Conservation (phyloP, 2,888 invertebrate genomes). For the Lepidochitona cinerea region DNA sequence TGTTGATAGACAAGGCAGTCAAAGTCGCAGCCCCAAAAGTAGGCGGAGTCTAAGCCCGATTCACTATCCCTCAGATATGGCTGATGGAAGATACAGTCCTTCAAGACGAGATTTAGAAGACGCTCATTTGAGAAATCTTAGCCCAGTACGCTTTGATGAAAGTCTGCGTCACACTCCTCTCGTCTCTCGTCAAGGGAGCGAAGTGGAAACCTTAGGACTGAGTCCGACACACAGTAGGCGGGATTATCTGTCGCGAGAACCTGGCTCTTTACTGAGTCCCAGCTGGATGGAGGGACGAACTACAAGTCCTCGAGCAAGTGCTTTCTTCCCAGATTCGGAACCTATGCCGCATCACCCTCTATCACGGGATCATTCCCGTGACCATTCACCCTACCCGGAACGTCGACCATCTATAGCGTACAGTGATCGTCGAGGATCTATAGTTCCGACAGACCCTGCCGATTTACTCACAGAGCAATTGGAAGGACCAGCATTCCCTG, state of each 20-base stretch:
- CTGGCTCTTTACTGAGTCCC: slow-evolving; percentile 49
- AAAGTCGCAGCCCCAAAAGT: slow-evolving; percentile 11
- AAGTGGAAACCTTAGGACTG: slow-evolving; percentile 52
- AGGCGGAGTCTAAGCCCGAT: neutral
- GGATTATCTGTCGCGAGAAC: slow-evolving; percentile 32
- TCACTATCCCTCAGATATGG: neutral
- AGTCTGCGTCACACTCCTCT: slow-evolving; percentile 47
- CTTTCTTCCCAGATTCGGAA: slow-evolving; percentile 60
- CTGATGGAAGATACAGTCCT: slow-evolving; percentile 30
- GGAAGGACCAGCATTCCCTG: neutral
- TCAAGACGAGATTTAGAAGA: slow-evolving; percentile 51
- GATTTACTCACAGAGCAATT: slow-evolving; percentile 20
- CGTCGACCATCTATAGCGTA: slow-evolving; percentile 31
- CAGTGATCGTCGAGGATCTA: slow-evolving; percentile 27
- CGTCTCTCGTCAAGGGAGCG: slow-evolving; percentile 51
- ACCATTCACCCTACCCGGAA: slow-evolving; percentile 29
- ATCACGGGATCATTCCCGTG: slow-evolving; percentile 17
- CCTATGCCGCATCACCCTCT: slow-evolving; percentile 35
- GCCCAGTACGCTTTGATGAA: slow-evolving; percentile 50
- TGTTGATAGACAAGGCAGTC: neutral
- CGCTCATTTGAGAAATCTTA: slow-evolving; percentile 41
- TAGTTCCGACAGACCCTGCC: slow-evolving; percentile 26
- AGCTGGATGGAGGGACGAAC: slow-evolving; percentile 51
- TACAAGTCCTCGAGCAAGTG: slow-evolving; percentile 48
- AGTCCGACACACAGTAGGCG: slow-evolving; percentile 49